These are phyloP conservation scores for Ptilorrhoa leucosticta DNA, from an alignment of 2,113 vertebrate species.

Conservation along the genomic window DNA sequence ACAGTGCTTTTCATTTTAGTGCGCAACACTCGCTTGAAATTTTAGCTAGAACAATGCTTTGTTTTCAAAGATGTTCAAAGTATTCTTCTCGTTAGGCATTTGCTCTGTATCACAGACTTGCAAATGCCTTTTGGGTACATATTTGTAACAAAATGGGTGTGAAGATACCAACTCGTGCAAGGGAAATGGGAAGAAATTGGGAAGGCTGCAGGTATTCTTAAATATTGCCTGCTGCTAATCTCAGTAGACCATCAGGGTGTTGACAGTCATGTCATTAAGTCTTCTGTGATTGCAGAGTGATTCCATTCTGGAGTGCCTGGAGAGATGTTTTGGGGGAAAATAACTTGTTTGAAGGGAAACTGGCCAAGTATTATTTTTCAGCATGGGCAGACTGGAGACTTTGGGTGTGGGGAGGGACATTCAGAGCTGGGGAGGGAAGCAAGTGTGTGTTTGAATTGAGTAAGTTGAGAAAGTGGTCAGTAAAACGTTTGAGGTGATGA, in stretches of 20 bases:
- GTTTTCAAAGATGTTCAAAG: constrained; percentile 35
- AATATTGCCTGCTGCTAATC: background rate
- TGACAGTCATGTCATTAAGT: background rate
- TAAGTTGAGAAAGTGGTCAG: background rate
- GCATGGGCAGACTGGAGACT: background rate
- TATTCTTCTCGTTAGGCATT: background rate
- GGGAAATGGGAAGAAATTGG: background rate
- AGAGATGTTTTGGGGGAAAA: background rate
- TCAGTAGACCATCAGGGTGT: background rate
- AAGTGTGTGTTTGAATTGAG: background rate
- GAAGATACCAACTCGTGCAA: background rate
- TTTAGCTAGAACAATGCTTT: constrained; percentile 48
- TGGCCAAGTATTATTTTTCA: background rate
- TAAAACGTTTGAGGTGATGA: background rate
- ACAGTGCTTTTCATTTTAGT: constrained; percentile 33
- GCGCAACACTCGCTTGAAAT: constrained; percentile 1
- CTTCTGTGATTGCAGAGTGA: background rate
- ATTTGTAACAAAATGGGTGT: background rate
- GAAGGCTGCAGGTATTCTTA: background rate
- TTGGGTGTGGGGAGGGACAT: background rate
- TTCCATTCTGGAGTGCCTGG: background rate
- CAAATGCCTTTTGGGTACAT: background rate
- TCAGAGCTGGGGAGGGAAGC: background rate
- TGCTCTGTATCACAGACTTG: background rate
- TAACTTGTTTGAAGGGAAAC: background rate